Base-by-base conservation (phyloP, 30 jellyfish, hydroid and myxozoan genomes). In the Hydractinia echinata region DNA sequence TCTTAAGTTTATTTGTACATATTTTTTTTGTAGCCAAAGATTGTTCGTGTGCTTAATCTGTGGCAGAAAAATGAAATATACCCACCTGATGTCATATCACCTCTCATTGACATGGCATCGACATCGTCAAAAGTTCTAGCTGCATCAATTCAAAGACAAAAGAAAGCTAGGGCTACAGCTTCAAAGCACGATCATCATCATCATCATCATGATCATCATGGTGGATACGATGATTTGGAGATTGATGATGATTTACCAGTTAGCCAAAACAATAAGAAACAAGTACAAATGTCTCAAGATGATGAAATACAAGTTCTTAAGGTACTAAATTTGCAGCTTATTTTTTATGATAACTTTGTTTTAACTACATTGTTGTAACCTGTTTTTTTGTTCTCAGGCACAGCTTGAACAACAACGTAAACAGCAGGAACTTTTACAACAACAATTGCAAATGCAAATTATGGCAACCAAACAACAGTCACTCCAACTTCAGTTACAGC, bases 1-100 rank as follows among this genome's bases (percentile, higher is more conserved):
- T 7, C 19, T 77, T 19, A 15, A n/a, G 15, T 15, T 15, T 73
- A 16, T 1, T 16, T 30, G 44, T 30, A 30, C 44, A 8, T 5
- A 18, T 71, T 49, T 54, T 0, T 0, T 18, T 77, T 76, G 56
- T 55, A 90, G 96, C 91, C 98, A 66, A 86, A 81, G 72, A 84
- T 92, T 79, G 96, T 92, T 55, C 84, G 98, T 4, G 98, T 92
- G 56, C 76, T 92, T 76, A 92, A 92, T 69, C 81, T 92, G 30
- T 92, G 98, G 98, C 98, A 92, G 82, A 92, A 83, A 66, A 92
- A 87, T 86, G 96, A 89, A 7, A 94, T 92, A 13, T 92, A 92
- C 85, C 68, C 96, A 4, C 98, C 98, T 5, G 96, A 86, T 44
- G 83, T 92, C 55, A 85, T 92, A 39, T 94, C 94, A 61, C 98